Base-by-base conservation (phyloP, 2,888 invertebrate species). In the Allygus modestus region DNA sequence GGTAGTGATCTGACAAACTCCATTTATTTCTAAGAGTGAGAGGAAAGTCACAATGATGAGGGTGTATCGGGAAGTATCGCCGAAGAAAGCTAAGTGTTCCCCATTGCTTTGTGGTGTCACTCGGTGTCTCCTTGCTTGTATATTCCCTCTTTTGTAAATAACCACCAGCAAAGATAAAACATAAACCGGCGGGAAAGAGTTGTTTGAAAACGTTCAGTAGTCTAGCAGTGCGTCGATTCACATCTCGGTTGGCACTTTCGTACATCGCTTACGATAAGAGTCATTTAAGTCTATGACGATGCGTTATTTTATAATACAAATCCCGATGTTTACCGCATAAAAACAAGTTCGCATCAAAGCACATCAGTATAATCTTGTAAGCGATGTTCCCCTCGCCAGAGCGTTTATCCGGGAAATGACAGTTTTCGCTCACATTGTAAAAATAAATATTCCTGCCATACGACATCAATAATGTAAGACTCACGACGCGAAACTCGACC, bases 391-490 rank as follows among this genome's bases (percentile, higher is more conserved):
- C 65, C 12, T 11, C 11, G 23, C n/a, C n/a, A n/a, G 41, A 43
- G 28, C 23, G 20, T 73, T 73, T 43, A 73, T 37, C 31, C 73
- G 33, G 28, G 43, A 28, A 77, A 77, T 51, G 46, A 46, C 77
- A 46, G 46, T 43, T 77, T 77, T 77, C 77, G 51, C 77, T 77
- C 43, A 77, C 77, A 46, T 28, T 26, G 43, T 46, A 28, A 77
- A 77, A 77, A 77, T 28, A 51, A 79, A 58, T 82, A 82, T 82
- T 83, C 83, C 83, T 83, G 83, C 83, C 83, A 83, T 73, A 69
- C 51, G 17, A 41, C 51, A 77, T 71, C 71, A 71, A 71, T 71
- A 71, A 82, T 11, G 69, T 82, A 71, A 82, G 71, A 82, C 65
- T 82, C 69, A 81, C 46, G 41, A 84, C 37, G 61, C 37, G 31